Conservation (phyloP, 2,888 invertebrate species). For the Abrostola tripartita region DNA sequence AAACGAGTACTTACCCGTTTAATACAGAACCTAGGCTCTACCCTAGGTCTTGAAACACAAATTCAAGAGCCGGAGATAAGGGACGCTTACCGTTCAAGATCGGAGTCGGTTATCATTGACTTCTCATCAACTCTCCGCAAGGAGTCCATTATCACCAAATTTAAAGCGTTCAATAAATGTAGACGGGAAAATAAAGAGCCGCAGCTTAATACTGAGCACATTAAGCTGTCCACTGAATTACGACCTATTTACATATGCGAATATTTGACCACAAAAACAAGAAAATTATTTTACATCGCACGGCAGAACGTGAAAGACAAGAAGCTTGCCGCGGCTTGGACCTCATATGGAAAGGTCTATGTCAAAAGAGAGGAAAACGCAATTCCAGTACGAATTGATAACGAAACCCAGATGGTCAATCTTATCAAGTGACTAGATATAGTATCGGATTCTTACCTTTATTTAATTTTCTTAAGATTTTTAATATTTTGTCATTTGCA, state of each 20-base stretch:
- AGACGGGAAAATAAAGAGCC: neutral
- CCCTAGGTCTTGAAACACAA: neutral
- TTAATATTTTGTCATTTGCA: neutral
- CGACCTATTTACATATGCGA: neutral
- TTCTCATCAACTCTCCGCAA: neutral
- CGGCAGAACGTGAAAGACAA: neutral
- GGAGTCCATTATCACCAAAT: neutral
- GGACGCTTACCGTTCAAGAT: neutral
- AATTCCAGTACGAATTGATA: neutral
- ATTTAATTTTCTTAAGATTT: neutral
- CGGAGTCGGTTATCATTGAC: neutral
- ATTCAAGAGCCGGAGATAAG: neutral
- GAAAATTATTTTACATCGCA: neutral
- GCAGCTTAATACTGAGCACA: neutral
- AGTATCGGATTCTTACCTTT: neutral
- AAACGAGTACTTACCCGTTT: neutral
- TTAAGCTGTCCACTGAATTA: neutral
- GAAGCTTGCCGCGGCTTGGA: neutral
- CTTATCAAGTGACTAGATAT: neutral
- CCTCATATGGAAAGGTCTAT: neutral
- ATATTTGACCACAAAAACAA: neutral
- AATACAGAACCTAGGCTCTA: neutral
- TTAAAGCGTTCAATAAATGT: neutral
- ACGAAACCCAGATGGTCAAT: neutral
- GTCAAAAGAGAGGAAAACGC: neutral